phyloP scores from a whole-genome alignment of 2,888 invertebrate species.

The Syritta pipiens region DNA sequence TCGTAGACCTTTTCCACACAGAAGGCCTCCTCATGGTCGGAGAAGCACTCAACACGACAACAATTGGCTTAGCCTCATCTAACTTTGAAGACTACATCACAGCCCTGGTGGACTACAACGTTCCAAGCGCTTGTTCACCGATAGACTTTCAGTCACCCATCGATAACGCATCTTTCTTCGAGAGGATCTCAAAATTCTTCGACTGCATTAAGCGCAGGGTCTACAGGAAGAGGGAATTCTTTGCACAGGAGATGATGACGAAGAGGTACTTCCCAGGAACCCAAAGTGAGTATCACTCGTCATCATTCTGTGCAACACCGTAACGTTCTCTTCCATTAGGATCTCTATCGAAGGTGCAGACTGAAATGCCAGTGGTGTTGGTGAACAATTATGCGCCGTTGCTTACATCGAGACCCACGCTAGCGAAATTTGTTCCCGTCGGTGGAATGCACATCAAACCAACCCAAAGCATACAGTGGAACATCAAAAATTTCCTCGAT shows the following conservation, averaged over 20 bases:
- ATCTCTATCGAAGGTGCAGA: slow-evolving; percentile 77
- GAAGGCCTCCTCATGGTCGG: slow-evolving; percentile 79
- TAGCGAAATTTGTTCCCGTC: slow-evolving; percentile 80
- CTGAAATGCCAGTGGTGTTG: slow-evolving; percentile 79
- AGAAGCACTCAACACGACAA: slow-evolving; percentile 77
- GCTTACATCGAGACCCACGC: slow-evolving; percentile 78
- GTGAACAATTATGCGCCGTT: slow-evolving; percentile 80
- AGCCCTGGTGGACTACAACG: slow-evolving; percentile 79
- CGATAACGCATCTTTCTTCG: slow-evolving; percentile 80
- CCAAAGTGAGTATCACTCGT: slow-evolving; percentile 71
- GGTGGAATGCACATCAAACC: slow-evolving; percentile 81
- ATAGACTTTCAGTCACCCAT: slow-evolving; percentile 78
- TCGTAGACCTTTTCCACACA: slow-evolving; percentile 79
- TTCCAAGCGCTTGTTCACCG: slow-evolving; percentile 80
- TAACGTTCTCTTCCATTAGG: neutral
- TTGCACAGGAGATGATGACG: slow-evolving; percentile 75
- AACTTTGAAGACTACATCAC: slow-evolving; percentile 80
- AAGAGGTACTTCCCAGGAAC: slow-evolving; percentile 74
- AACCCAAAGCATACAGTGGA: slow-evolving; percentile 77
- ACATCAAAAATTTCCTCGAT: slow-evolving; percentile 79
- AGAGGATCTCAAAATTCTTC: slow-evolving; percentile 80
- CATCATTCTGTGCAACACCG: too few species aligned
- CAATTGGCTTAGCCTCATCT: slow-evolving; percentile 77
- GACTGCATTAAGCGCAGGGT: slow-evolving; percentile 74
- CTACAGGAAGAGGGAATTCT: slow-evolving; percentile 74